Base-by-base conservation (phyloP, 2,888 invertebrate genomes). In the Tetranychus piercei region DNA sequence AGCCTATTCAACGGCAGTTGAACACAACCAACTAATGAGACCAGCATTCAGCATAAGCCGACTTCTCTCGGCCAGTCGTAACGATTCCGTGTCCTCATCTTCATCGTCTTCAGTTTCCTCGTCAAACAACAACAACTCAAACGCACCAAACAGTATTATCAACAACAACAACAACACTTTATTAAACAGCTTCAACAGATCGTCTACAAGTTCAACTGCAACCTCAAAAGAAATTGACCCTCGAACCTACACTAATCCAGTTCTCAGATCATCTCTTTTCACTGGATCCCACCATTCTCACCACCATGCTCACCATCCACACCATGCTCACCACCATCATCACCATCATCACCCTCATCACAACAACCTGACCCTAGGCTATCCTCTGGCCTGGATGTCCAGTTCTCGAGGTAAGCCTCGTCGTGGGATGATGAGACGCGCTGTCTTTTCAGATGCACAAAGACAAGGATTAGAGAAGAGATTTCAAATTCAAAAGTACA, bases 401-500 rank as follows among this genome's bases (percentile, higher is more conserved):
- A 91, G 91, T 82, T 89, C 91, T 44, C 86, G 92, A 82, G 92
- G 93, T 81, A 93, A 95, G 82, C 95, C 95, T 0, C 87, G 96
- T 0, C 86, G 95, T 7, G 95, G 95, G 1, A 96, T 96, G 95
- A 91, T 96, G 90, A 85, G 96, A 67, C 85, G 97, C 66, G 96
- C 97, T 0, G 97, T 97, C 67, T 97, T 97, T 86, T 92, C 92
- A 3, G 96, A 97, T 82, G 88, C 92, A 0, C 97, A 97, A 82
- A 86, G 97, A 71, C 94, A 94, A 80, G 96, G 96, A 0, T 85
- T 97, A 78, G 97, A 97, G 84, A 90, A 94, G 81, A 86, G 94
- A 81, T 97, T 97, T 85, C 93, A 94, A 83, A 88, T 93, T 74
- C 96, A 96, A 84, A 96, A 96, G 83, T 97, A 97, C 85, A 97